Evolutionary conservation across 1,140 invertebrate species (phyloP).

Genomic region (Metaphire vulgaris): DNA sequence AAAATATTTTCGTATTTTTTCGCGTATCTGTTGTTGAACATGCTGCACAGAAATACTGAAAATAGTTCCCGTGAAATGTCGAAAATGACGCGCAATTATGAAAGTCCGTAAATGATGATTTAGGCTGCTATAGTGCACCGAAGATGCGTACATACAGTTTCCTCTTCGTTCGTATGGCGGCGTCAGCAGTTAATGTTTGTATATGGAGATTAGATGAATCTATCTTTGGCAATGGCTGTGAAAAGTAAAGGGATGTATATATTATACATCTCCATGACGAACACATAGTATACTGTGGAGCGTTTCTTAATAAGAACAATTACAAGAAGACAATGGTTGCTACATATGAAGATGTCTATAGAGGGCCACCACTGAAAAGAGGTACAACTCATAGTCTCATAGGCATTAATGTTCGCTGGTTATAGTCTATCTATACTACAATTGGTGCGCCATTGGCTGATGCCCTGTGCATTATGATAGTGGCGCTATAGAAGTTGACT

Average conservation of each 20-base stretch:
- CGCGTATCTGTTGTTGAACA: background rate
- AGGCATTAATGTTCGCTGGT: too few relatives aligned
- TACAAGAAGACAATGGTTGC: too few relatives aligned
- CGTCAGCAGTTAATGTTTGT: background rate
- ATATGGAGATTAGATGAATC: background rate
- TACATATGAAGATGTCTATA: too few relatives aligned
- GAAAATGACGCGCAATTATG: background rate
- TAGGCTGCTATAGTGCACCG: background rate
- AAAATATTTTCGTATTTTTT: slow-evolving; percentile 3
- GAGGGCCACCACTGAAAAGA: too few relatives aligned
- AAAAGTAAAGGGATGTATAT: background rate
- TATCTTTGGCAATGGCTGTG: background rate
- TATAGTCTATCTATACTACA: too few relatives aligned
- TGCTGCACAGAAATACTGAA: background rate
- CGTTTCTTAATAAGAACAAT: too few relatives aligned
- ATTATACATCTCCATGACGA: too few relatives aligned
- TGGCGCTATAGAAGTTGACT: too few relatives aligned
- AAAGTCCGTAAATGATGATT: background rate
- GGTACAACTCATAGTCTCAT: too few relatives aligned
- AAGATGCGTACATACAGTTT: background rate
- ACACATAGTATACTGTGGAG: too few relatives aligned
- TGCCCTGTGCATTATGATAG: too few relatives aligned
- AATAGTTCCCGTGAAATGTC: background rate
- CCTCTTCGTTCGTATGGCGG: background rate
- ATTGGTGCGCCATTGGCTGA: too few relatives aligned